Conservation (phyloP, 1,140 invertebrate genomes). For the Tetramorium parvispinum region DNA sequence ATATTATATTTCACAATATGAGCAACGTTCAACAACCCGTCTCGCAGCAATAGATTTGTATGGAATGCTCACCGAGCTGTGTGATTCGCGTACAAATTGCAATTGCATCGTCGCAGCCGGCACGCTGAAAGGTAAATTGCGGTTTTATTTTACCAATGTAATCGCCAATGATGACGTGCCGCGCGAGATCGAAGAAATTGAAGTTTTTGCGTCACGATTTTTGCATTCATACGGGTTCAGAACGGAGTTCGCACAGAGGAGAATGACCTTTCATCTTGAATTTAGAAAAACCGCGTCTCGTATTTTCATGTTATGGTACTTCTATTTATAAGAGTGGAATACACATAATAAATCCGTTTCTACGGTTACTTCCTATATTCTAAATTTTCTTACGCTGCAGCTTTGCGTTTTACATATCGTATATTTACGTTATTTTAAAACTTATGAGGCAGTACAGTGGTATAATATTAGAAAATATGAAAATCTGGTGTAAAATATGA, state of each 20-base stretch:
- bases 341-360: neutral
- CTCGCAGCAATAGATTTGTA: conserved; percentile 10
- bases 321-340: neutral
- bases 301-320: neutral
- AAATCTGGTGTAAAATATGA: neutral
- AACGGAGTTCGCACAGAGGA: too few species aligned
- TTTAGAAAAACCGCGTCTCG: neutral
- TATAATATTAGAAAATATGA: conserved; percentile 10
- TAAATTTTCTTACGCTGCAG: neutral
- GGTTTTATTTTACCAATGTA: conserved; percentile 43
- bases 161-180: neutral
- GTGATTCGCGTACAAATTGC: conserved; percentile 31
- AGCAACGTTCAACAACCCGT: neutral
- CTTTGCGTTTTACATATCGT: neutral
- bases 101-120: conserved; percentile 4
- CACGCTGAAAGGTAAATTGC: conserved; percentile 25
- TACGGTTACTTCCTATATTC: neutral
- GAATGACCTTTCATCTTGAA: neutral
- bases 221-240: neutral
- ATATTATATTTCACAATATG: conserved; percentile 11
- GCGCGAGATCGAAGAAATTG: conserved; percentile 12
- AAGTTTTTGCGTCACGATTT: conserved; percentile 27
- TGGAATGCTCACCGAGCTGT: conserved; percentile 5
- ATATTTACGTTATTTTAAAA: neutral
- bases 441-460: neutral